Conservation (phyloP, 2,797 vertebrate species). For the Falco rusticolus region DNA sequence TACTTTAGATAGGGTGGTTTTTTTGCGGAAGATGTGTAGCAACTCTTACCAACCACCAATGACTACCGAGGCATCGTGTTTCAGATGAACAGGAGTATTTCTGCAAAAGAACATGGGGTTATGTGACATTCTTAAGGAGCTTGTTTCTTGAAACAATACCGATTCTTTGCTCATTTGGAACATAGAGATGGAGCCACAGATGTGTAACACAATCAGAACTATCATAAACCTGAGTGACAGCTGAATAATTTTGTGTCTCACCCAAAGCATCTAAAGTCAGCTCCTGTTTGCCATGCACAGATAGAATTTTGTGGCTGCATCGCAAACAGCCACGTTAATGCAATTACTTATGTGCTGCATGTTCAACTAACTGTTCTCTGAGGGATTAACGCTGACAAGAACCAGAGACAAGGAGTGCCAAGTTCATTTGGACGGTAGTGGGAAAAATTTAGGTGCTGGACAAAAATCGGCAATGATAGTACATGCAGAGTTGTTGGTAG, state of each 20-base stretch:
- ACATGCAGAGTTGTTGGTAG: accelerated
- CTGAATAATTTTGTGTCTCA: background rate
- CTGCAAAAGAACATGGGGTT: background rate
- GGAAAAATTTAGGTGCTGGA: background rate
- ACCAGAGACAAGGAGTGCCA: too few species aligned
- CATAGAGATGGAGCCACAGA: background rate
- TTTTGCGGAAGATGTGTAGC: background rate
- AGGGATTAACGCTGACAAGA: background rate
- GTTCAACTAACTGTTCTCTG: background rate
- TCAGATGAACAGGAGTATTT: background rate
- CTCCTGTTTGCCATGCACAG: background rate
- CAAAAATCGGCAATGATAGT: background rate
- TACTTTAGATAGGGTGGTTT: background rate
- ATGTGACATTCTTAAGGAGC: background rate
- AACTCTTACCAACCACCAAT: background rate
- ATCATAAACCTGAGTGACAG: background rate
- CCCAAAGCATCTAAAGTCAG: background rate
- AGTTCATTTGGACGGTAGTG: background rate
- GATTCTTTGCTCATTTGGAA: background rate
- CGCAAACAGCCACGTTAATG: background rate
- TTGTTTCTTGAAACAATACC: background rate
- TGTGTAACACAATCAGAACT: background rate
- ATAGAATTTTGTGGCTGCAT: background rate
- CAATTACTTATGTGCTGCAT: too few species aligned
- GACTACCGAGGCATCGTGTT: too few species aligned